Evolutionary conservation across 1,140 invertebrate genomes (phyloP).

Genomic region (Macrotrachela quadricornifera): DNA sequence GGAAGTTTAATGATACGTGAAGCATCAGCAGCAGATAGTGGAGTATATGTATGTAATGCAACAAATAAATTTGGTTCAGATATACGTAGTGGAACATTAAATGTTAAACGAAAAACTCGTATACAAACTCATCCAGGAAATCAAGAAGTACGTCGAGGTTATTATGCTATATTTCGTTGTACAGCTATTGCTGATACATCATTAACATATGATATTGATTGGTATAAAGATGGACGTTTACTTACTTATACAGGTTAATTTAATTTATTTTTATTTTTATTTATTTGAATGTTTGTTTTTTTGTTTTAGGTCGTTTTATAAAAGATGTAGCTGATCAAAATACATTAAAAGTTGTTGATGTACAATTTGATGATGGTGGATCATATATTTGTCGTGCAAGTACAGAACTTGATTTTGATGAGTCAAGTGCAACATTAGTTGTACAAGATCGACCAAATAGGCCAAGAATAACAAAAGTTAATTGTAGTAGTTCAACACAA

Average conservation of each 20-base stretch:
- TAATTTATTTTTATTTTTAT: background rate
- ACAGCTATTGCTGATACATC: slow-evolving; percentile 5
- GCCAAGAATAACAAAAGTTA: slow-evolving; percentile 1
- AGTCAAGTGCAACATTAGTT: slow-evolving; percentile 4
- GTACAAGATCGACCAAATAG: slow-evolving; percentile 7
- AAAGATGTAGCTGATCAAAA: slow-evolving; percentile 8
- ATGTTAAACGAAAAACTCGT: slow-evolving; percentile 4
- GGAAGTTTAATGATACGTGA: slow-evolving; percentile 3
- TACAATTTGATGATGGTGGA: slow-evolving; percentile 8
- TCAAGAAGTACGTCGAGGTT: slow-evolving; percentile 6
- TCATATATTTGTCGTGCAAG: slow-evolving; percentile 7
- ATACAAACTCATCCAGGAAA: slow-evolving; percentile 5
- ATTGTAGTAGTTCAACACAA: slow-evolving; percentile 2
- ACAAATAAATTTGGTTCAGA: slow-evolving; percentile 5
- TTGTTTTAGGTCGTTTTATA: background rate
- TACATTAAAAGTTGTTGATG: slow-evolving; percentile 5
- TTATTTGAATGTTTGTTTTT: too few species aligned
- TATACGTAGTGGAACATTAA: slow-evolving; percentile 1
- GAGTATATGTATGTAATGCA: slow-evolving; percentile 5
- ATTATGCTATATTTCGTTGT: slow-evolving; percentile 8
- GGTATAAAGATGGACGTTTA: slow-evolving; percentile 7
- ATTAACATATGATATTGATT: slow-evolving; percentile 4
- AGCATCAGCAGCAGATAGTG: slow-evolving; percentile 4
- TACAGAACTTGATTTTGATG: slow-evolving; percentile 5
- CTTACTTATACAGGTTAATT: slow-evolving; percentile 7